Percentiles rank a stretch among this genome's conserved stretches.
Conservation (phyloP, 2,797 vertebrate species). For the Hapalemur alaotrensis region DNA sequence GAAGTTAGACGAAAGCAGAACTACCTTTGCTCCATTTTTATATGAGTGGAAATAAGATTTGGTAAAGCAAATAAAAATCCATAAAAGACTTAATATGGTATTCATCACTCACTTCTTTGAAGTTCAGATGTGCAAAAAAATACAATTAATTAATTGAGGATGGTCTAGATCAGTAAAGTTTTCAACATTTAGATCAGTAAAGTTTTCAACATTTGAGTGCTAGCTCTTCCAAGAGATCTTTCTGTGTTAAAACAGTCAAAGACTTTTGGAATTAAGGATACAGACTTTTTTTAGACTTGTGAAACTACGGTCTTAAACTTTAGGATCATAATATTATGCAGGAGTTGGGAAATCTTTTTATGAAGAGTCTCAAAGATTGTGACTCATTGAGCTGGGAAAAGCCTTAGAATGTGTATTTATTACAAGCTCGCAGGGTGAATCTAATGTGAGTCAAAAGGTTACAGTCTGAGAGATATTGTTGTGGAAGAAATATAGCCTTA, state of each 20-base stretch:
- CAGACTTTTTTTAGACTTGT: not conserved
- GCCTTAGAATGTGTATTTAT: not conserved
- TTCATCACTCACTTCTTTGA: not conserved
- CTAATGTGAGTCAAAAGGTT: not conserved
- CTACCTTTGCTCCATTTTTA: not conserved
- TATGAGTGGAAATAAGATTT: not conserved
- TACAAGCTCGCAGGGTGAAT: not conserved
- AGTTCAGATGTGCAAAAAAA: not conserved
- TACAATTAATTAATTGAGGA: not conserved
- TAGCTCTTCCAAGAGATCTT: not conserved
- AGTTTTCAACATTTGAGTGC: not conserved
- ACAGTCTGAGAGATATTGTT: not conserved
- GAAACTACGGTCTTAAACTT: not conserved
- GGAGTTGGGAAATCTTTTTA: not conserved
- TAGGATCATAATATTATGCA: not conserved
- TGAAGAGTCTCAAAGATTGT: not conserved
- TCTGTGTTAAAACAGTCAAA: not conserved
- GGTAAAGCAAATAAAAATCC: not conserved
- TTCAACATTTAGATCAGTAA: not conserved
- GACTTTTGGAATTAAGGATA: not conserved
- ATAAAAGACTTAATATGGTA: not conserved
- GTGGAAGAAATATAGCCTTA: not conserved
- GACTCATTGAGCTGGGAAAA: not conserved
- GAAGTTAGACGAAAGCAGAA: not conserved
- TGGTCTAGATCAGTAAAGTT: not conserved